Evolutionary conservation across 2,113 vertebrate species (phyloP).

Genomic region (Himantopus leucocephalus): DNA sequence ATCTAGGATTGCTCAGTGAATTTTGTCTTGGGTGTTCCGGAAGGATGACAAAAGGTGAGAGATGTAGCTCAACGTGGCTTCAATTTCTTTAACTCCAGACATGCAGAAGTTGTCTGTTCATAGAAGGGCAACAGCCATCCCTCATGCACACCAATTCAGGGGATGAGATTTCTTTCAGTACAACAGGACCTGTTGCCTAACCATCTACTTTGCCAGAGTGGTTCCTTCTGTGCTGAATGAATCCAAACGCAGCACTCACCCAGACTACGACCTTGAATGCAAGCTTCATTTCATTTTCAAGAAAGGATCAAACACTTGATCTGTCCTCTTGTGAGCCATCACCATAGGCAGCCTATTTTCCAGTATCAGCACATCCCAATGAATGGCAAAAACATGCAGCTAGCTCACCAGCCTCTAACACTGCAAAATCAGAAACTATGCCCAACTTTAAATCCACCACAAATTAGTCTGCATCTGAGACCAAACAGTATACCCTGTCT

Average conservation of each 20-base stretch:
- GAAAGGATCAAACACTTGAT: neutral
- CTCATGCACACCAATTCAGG: rapidly evolving
- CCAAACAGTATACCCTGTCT: neutral
- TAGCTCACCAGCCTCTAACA: neutral
- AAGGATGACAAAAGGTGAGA: neutral
- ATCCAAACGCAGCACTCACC: neutral
- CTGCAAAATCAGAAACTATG: neutral
- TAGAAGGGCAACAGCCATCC: neutral
- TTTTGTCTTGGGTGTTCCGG: neutral
- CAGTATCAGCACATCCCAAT: neutral
- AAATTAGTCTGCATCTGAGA: neutral
- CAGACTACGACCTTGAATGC: neutral
- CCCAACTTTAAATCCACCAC: neutral
- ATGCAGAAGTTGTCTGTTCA: neutral
- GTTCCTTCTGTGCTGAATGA: neutral
- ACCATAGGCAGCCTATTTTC: neutral
- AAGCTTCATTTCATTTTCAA: neutral
- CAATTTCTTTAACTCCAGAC: neutral
- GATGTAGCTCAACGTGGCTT: neutral
- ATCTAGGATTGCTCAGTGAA: neutral
- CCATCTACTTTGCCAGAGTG: neutral
- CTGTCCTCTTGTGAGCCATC: neutral
- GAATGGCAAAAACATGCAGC: neutral
- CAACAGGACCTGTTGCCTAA: neutral
- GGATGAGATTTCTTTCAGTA: neutral